Evolutionary conservation across 2,797 vertebrate genomes (phyloP), one percentile per base, ranked within the genome.

Genomic region (Fringilla coelebs): DNA sequence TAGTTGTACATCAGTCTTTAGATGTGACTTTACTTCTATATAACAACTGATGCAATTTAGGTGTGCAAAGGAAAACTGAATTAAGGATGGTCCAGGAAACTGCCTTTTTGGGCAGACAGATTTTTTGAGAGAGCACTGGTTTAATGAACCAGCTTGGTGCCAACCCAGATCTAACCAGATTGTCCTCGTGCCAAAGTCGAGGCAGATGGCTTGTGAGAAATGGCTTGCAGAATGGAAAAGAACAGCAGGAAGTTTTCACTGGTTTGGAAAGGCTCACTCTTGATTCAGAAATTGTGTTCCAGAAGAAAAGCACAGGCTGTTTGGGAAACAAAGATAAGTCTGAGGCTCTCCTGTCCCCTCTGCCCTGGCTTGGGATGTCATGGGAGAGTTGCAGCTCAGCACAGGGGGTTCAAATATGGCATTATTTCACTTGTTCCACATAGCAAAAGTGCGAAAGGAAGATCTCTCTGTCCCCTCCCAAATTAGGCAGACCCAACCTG

Each of bases 201-300:
- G 76, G 78, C 94, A 94, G 89, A 90, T 92, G 88, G 87, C 60
- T 88, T 41, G 16, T 77, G 72, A 89, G 55, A 87, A 92, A 52
- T 0, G 16, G 22, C 66, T 93, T 92, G 66, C 25, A 38, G 63
- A 58, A 40, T 45, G 48, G 36, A 82, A 79, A 83, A 55, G 51
- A 91, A 60, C 88, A 89, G 72, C 48, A 77, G 85, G 24, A 82
- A 26, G 4, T 52, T 81, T 81, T 54, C 63, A 49, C 54, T 61
- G 38, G 10, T 65, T 85, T 77, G 52, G 61, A 68, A 92, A 66
- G 28, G 19, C 63, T 75, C 29, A 17, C 38, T 51, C 45, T 40
- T 83, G 41, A 34, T 63, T 67, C 55, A 72, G 66, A 77, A 89
- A 41, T 22, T 24, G 5, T 65, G 21, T 65, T 90, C 46, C 48